Percentiles rank a stretch among this genome's conserved stretches.
These are phyloP conservation scores for Labeo calbasu DNA, from an alignment of 2,797 vertebrate species.

Conservation along the genomic window DNA sequence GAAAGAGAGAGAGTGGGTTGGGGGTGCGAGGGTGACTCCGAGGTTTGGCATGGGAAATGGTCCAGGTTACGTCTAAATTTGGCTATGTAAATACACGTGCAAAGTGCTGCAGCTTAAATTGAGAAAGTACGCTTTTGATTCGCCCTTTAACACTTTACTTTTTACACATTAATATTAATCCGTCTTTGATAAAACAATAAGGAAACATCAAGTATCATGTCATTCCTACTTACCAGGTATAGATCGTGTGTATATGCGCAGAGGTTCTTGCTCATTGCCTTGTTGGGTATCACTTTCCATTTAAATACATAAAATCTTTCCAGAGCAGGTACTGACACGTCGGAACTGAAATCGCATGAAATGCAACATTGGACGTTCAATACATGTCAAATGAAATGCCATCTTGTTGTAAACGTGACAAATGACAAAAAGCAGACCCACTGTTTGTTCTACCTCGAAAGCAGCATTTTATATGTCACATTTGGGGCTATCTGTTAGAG, in stretches of 20 bases:
- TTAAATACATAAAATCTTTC: slow-evolving; percentile 35
- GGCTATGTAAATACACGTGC: slow-evolving; percentile 23
- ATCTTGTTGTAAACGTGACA: slow-evolving; percentile 53
- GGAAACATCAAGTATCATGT: background rate
- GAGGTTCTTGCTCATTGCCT: slow-evolving; percentile 7
- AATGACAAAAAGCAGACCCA: slow-evolving; percentile 47
- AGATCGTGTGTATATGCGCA: slow-evolving; percentile 21
- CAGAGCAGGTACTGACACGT: slow-evolving; percentile 41
- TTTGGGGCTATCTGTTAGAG: slow-evolving; percentile 64
- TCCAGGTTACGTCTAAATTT: slow-evolving; percentile 32
- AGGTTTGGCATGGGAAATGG: slow-evolving; percentile 37
- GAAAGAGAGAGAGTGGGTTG: background rate
- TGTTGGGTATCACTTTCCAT: slow-evolving; percentile 29
- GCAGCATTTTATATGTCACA: slow-evolving; percentile 59
- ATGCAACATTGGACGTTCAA: slow-evolving; percentile 45
- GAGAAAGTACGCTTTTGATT: slow-evolving; percentile 21
- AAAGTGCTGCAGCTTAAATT: background rate
- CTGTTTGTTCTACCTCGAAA: slow-evolving; percentile 48
- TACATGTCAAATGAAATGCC: slow-evolving; percentile 59
- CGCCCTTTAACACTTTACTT: slow-evolving; percentile 14
- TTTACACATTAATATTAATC: slow-evolving; percentile 3
- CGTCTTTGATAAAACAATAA: slow-evolving; percentile 14
- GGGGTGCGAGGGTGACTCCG: slow-evolving; percentile 21
- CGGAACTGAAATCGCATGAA: slow-evolving; percentile 51
- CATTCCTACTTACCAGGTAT: slow-evolving; percentile 12